Evolutionary conservation across 2,113 vertebrate species (phyloP), one percentile per base, ranked within the genome.

Genomic region (Microtus pennsylvanicus): DNA sequence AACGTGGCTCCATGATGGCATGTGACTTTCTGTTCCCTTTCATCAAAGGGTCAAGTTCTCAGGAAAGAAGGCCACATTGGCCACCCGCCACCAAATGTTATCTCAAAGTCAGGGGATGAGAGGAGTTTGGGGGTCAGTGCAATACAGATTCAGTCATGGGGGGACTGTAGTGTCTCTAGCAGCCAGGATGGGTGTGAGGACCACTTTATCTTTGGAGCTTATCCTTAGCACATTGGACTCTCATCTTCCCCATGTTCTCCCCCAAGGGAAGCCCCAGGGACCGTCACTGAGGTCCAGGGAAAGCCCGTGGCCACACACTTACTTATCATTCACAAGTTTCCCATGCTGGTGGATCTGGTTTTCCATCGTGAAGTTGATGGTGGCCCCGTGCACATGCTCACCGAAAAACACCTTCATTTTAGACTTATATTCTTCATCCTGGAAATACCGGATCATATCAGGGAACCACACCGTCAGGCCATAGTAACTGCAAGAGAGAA

Each of bases 401-500:
- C 98, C 96, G 5, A 99, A 97, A 94, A 99, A 99, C 9, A 98
- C 97, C 97, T 99, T 99, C 65, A 99, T 99, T 86, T 99, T 99
- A 58, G 99, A 99, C 94, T 99, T 99, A 8, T 99, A 99, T 0
- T 99, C 99, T 95, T 99, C 99, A 0, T 99, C 99, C 98, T 99
- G 99, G 97, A 99, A 98, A 97, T 99, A 99, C 4, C 99, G 99
- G 95, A 99, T 99, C 99, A 99, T 99, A 89, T 99, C 99, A 7
- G 99, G 99, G 97, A 99, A 99, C 99, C 99, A 99, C 70, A 99
- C 99, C 0, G 99, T 99, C 94, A 99, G 98, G 28, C 99, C 99
- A 2, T 99, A 99, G 98, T 99, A 99, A 97, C 99, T 99, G 97
- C 0, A 86, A 78, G 1, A 92, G 87, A 87, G 91, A 50, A 67